Base-by-base conservation (phyloP, 2,888 invertebrate genomes). In the Lacanobia oleracea region DNA sequence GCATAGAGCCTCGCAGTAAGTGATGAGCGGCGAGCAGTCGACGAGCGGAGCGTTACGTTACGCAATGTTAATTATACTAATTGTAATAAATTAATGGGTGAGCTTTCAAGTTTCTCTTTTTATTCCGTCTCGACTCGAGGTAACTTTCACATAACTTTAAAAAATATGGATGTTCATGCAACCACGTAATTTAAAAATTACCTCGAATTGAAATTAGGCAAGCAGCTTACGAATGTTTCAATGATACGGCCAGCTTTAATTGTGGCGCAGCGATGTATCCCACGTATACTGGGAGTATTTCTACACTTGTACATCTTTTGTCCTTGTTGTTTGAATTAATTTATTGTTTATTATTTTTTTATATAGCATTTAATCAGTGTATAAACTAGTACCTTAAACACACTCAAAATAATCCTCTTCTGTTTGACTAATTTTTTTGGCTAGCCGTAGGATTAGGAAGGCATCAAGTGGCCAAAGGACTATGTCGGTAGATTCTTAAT, bases 61-160 rank as follows among this genome's bases (percentile, higher is more conserved):
- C 92, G 90, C 90, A 88, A 87, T 89, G 92, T 87, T 94, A 92
- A 93, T 94, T 94, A 92, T 91, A 91, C 88, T 92, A 93, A 94
- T 94, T 93, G 91, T 90, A 90, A 91, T 91, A 91, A 86, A 91
- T 90, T 91, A 90, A 91, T 89, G 89, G 87, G 82, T 82, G 88
- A 90, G 91, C 89, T 91, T 90, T 88, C 86, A 88, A 91, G 89
- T 91, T 91, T 89, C 89, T 90, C 79, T 75, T 87, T 87, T 81
- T 65, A 80, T 72, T 68, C 86, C 82, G 82, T 76, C 78, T 85
- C 79, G 66, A 83, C 77, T 72, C 78, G 57, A 80, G 79, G 81
- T 82, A 84, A 86, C 87, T 87, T 89, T 88, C 87, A 86, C 87
- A 84, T 85, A 83, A 84, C 85, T 85, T 86, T 77, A 82, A 83